Evolutionary conservation across 2,888 invertebrate species (phyloP).

Genomic region (Anticlea derivata): DNA sequence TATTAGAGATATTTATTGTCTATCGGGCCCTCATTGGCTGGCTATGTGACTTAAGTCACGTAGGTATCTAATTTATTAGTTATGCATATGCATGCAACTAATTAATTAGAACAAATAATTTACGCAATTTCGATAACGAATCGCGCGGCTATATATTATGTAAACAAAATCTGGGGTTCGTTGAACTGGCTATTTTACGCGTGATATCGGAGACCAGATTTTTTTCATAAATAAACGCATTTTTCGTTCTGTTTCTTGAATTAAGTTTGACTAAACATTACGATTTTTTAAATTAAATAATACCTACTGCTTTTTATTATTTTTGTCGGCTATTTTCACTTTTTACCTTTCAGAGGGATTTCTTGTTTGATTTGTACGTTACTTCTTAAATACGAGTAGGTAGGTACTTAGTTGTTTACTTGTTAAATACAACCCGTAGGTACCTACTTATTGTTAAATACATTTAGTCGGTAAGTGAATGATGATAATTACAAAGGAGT

Average conservation of each 20-base stretch:
- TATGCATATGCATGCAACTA: no score
- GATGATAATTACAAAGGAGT: not conserved
- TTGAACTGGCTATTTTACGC: conserved; percentile 39
- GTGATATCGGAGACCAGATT: no score
- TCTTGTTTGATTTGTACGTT: no score
- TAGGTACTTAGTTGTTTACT: not conserved
- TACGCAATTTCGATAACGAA: conserved; percentile 55
- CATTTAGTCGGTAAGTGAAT: not conserved
- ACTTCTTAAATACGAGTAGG: no score
- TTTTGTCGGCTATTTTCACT: no score
- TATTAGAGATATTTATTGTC: conserved; percentile 16
- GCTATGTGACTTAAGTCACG: conserved; percentile 42
- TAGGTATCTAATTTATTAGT: conserved; percentile 31
- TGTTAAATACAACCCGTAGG: not conserved
- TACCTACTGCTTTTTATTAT: no score
- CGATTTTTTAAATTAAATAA: no score
- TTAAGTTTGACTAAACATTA: not conserved
- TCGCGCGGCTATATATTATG: conserved; percentile 37
- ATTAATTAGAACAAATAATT: conserved; percentile 48
- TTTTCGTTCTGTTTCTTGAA: no score
- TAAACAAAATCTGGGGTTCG: conserved; percentile 50
- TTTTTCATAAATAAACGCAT: no score
- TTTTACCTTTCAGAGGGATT: no score
- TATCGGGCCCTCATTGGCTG: conserved; percentile 22
- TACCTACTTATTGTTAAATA: not conserved